These are phyloP conservation scores for Crenichthys baileyi DNA, from an alignment of 2,797 vertebrate genomes.

Conservation along the genomic window DNA sequence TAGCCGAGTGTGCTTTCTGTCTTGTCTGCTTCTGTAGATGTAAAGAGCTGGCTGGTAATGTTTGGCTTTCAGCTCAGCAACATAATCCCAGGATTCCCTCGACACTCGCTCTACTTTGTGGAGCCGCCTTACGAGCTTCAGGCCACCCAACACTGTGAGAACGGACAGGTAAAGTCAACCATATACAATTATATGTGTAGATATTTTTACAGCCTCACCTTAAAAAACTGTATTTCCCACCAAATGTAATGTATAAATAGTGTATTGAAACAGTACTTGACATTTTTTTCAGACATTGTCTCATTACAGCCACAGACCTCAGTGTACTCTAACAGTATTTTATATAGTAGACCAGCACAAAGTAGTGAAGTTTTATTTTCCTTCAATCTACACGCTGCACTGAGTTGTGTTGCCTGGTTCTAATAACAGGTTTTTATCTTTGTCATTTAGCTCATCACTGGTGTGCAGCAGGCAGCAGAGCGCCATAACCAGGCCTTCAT, in stretches of 20 bases:
- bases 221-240: neutral
- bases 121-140: conserved; percentile 94
- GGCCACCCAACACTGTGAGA: conserved; percentile 95
- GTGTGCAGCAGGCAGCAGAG: conserved; percentile 95
- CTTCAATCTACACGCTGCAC: neutral
- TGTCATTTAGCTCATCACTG: conserved; percentile 89
- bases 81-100: conserved; percentile 98
- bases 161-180: conserved; percentile 88
- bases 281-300: neutral
- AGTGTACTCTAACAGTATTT: neutral
- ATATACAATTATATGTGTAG: neutral
- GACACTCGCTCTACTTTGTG: conserved; percentile 96
- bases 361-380: neutral
- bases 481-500: conserved; percentile 98
- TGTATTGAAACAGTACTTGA: neutral
- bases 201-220: neutral
- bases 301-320: neutral
- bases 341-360: neutral
- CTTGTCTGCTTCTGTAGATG: conserved; percentile 82
- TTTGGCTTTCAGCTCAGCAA: conserved; percentile 99
- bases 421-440: neutral
- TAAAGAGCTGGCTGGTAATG: conserved; percentile 99
- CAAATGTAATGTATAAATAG: neutral
- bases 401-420: neutral
- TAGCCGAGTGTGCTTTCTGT: conserved; percentile 28